phyloP scores from a whole-genome alignment of 2,888 invertebrate species.

The Cartodere bifasciata region DNA sequence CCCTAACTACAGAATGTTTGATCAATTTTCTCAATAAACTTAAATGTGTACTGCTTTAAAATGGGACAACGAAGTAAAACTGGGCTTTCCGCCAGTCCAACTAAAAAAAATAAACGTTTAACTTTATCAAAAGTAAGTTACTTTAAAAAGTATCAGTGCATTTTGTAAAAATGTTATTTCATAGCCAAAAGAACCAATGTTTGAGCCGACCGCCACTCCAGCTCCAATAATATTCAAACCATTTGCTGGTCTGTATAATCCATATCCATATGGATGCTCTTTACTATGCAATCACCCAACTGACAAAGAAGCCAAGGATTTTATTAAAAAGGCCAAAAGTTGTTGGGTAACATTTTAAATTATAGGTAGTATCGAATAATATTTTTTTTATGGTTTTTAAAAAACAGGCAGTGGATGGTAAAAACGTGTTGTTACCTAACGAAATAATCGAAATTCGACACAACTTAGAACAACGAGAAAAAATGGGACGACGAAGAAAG shows the following conservation, averaged over 20 bases:
- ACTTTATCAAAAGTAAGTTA: background rate
- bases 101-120: conserved; percentile 27
- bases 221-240: conserved; percentile 66
- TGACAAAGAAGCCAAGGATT: conserved; percentile 56
- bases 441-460: conserved; percentile 31
- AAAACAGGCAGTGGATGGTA: conserved; percentile 25
- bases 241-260: conserved; percentile 70
- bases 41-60: background rate
- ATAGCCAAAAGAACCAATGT: conserved; percentile 27
- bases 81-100: conserved; percentile 48
- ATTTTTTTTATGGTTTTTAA: background rate
- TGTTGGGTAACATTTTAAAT: conserved; percentile 42
- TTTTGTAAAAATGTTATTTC: conserved; percentile 4
- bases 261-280: conserved; percentile 67
- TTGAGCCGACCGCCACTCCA: conserved; percentile 49
- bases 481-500: conserved; percentile 10
- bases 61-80: conserved; percentile 40
- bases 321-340: conserved; percentile 58
- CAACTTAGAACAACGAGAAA: conserved; percentile 25
- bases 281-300: conserved; percentile 78
- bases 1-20: too few species aligned
- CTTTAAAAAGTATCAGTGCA: background rate
- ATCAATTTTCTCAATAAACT: background rate
- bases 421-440: conserved; percentile 27
- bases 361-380: background rate